Evolutionary conservation across 2,888 invertebrate species (phyloP).

Genomic region (Lysandra coridon): DNA sequence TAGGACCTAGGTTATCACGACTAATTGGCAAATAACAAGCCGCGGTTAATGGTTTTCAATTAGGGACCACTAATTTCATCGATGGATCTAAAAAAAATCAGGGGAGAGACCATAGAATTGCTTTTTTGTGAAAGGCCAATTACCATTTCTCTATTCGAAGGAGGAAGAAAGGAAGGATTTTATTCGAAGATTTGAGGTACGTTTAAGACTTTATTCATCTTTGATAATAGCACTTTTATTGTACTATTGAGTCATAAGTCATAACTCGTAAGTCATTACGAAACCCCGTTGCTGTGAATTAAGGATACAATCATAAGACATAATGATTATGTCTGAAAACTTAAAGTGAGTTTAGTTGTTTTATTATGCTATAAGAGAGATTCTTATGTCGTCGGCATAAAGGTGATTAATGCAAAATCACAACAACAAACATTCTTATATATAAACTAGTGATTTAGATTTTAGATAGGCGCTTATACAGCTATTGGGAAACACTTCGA

Average conservation of each 20-base stretch:
- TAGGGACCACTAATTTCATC: not conserved
- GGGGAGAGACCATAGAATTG: not conserved
- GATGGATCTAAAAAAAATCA: not conserved
- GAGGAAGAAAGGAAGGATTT: not conserved
- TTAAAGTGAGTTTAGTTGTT: not conserved
- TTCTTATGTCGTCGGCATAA: not conserved
- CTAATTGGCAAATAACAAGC: slow-evolving; percentile 3
- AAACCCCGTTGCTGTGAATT: not conserved
- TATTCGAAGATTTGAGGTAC: not conserved
- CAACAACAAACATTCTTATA: no score
- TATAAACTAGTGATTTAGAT: no score
- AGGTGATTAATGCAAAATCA: not conserved
- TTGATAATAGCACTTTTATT: not conserved
- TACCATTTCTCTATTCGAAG: no score
- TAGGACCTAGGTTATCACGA: slow-evolving; percentile 4
- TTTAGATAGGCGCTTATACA: not conserved
- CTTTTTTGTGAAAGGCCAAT: no score
- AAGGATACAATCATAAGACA: not conserved
- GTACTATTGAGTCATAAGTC: not conserved
- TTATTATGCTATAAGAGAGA: no score
- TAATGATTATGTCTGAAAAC: not conserved
- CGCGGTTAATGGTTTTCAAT: not conserved
- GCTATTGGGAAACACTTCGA: not conserved
- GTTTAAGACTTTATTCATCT: not conserved
- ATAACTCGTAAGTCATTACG: no score